Evolutionary conservation across 2,113 vertebrate species (phyloP).

Genomic region (Corythornis cristatus): DNA sequence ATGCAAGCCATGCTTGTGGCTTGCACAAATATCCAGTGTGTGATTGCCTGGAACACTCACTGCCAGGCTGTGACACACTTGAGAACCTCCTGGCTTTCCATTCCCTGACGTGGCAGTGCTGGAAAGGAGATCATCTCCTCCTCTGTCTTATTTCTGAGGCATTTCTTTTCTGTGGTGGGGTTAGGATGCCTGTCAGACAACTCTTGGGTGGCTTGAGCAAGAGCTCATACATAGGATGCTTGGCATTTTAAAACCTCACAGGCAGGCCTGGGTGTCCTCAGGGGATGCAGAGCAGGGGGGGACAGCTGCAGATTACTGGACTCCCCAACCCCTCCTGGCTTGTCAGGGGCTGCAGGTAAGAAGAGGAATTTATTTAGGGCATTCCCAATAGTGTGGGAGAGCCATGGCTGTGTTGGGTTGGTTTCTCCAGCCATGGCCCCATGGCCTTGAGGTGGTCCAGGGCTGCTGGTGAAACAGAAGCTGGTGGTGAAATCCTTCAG

Average conservation of each 20-base stretch:
- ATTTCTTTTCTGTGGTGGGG: not conserved
- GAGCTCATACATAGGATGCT: not conserved
- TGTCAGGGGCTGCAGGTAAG: not conserved
- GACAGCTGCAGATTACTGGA: not conserved
- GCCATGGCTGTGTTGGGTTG: not conserved
- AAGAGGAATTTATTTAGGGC: not conserved
- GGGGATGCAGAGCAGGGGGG: not conserved
- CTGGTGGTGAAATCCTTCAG: not conserved
- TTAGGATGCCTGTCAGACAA: not conserved
- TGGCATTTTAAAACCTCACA: not conserved
- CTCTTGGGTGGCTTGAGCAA: not conserved
- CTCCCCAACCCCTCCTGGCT: not conserved
- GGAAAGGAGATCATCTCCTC: not conserved
- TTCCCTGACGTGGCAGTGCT: not conserved
- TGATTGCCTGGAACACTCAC: not conserved
- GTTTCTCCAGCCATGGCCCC: not conserved
- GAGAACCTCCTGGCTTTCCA: not conserved
- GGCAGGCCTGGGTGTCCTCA: not conserved
- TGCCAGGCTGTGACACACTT: not conserved
- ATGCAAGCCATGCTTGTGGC: not conserved
- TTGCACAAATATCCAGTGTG: not conserved
- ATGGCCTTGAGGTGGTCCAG: accelerated
- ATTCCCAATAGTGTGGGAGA: not conserved
- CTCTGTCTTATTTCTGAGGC: not conserved
- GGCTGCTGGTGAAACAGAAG: not conserved